Evolutionary conservation across 2,888 invertebrate genomes (phyloP).

Genomic region (Trissonchulus sp.): DNA sequence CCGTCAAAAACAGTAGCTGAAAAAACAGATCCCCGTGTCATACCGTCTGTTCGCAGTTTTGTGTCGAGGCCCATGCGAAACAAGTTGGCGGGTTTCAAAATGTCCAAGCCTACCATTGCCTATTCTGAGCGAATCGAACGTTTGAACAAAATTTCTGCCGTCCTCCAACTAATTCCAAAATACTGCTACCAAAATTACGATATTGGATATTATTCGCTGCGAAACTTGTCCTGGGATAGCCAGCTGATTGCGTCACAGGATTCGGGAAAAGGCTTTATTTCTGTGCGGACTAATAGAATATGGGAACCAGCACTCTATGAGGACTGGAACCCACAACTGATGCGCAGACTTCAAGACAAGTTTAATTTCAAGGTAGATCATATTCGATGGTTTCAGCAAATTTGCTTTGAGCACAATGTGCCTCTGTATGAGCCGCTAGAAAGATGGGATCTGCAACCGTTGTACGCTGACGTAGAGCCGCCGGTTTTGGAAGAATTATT

Average conservation of each 20-base stretch:
- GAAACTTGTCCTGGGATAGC: background rate
- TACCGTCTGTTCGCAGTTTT: too few relatives aligned
- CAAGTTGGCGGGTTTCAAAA: too few relatives aligned
- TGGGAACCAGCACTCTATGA: conserved; percentile 24
- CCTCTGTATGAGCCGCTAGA: background rate
- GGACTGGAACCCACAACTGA: conserved; percentile 32
- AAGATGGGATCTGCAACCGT: background rate
- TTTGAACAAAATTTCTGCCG: background rate
- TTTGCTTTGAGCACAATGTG: background rate
- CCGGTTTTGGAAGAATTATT: conserved; percentile 31
- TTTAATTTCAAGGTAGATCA: conserved; percentile 32
- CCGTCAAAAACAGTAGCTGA: too few relatives aligned
- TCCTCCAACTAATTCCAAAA: background rate
- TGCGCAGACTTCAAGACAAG: conserved; percentile 32
- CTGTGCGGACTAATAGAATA: too few relatives aligned
- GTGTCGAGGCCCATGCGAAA: too few relatives aligned
- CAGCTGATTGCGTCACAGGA: background rate
- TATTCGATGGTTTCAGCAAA: conserved; percentile 31
- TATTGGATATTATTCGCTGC: conserved; percentile 11
- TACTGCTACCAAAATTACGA: conserved; percentile 23
- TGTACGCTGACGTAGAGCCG: conserved; percentile 30
- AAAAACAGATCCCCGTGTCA: too few relatives aligned
- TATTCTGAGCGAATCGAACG: conserved; percentile 15
- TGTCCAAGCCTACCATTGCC: background rate
- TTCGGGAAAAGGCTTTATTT: background rate